Evolutionary conservation across 2,888 invertebrate species (phyloP).

Genomic region (Omphaloscelis lunosa): DNA sequence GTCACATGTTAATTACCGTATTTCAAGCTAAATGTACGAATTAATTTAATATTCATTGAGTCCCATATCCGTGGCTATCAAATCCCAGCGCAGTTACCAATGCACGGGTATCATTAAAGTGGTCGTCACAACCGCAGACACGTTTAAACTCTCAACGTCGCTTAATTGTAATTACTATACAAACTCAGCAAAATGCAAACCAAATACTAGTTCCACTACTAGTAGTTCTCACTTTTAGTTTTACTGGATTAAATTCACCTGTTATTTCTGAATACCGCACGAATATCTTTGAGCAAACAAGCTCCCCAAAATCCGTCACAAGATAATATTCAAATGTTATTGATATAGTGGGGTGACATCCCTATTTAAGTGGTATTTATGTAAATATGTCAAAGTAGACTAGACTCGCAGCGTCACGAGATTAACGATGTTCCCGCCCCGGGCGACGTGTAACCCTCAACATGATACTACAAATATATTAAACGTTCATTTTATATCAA

Average conservation of each 20-base stretch:
- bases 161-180: conserved; percentile 60
- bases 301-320: conserved; percentile 65
- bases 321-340: conserved; percentile 58
- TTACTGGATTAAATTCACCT: conserved; percentile 36
- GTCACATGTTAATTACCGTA: conserved; percentile 80
- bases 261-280: conserved; percentile 31
- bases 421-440: conserved; percentile 76
- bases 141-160: conserved; percentile 51
- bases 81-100: conserved; percentile 72
- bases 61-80: conserved; percentile 76
- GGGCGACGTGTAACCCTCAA: conserved; percentile 68
- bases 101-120: conserved; percentile 70
- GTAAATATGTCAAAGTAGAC: conserved; percentile 78
- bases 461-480: conserved; percentile 64
- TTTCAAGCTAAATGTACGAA: conserved; percentile 80
- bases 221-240: conserved; percentile 27
- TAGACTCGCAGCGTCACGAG: conserved; percentile 73
- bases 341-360: conserved; percentile 66
- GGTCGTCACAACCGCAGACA: conserved; percentile 61
- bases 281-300: conserved; percentile 33
- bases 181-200: conserved; percentile 49
- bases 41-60: conserved; percentile 82
- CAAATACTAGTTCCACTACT: conserved; percentile 31
- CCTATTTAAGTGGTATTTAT: conserved; percentile 77
- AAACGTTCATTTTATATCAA: conserved; percentile 61